Percentiles rank a stretch among this genome's conserved stretches.
phyloP scores from a whole-genome alignment of 1,140 invertebrate species.

The Venturia canescens region DNA sequence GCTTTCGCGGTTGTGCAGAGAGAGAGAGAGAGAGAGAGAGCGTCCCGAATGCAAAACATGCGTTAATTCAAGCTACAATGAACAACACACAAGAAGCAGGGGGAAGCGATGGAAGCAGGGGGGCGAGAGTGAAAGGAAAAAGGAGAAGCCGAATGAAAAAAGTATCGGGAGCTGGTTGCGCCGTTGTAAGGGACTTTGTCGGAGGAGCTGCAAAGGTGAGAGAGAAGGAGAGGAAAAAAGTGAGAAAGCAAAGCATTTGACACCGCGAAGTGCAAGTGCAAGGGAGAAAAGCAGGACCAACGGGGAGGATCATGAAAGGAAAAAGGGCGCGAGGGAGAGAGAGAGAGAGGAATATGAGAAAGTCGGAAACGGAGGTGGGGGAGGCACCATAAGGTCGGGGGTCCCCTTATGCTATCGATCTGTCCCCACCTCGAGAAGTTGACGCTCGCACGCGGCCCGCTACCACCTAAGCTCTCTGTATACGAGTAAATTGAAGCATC shows the following conservation, averaged over 20 bases:
- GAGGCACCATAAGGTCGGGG: conserved; percentile 71
- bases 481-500: neutral
- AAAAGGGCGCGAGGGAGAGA: conserved; percentile 22
- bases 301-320: conserved; percentile 4
- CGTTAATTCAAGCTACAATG: conserved; percentile 57
- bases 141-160: conserved; percentile 40
- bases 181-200: neutral
- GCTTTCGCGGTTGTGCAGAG: conserved; percentile 5
- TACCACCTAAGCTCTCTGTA: conserved; percentile 34
- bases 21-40: too few relatives aligned
- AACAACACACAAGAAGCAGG: conserved; percentile 46
- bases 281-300: neutral
- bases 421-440: conserved; percentile 62
- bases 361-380: conserved; percentile 52
- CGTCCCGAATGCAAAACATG: conserved; percentile 51
- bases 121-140: conserved; percentile 27
- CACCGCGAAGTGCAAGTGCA: conserved; percentile 8
- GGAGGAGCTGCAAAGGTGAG: conserved; percentile 1
- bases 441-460: conserved; percentile 12
- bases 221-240: conserved; percentile 28
- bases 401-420: conserved; percentile 71
- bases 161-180: neutral
- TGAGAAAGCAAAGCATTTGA: conserved; percentile 25
- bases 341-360: conserved; percentile 24
- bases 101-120: neutral